phyloP scores from a whole-genome alignment of 2,797 vertebrate genomes.

The Lacerta viridis region DNA sequence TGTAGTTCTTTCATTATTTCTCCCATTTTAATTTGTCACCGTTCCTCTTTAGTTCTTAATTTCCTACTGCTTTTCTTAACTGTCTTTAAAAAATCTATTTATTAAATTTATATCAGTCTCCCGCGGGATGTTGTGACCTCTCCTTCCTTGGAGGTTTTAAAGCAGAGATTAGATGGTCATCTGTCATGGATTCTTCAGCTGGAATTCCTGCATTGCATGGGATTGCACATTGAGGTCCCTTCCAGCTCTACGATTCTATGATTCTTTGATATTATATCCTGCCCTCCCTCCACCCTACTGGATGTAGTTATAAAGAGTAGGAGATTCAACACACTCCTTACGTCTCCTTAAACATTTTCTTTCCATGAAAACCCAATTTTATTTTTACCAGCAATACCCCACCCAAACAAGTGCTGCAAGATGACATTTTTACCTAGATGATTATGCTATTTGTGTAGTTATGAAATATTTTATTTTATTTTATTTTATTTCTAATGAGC shows the following conservation, averaged over 20 bases:
- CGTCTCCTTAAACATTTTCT: background rate
- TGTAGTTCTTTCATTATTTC: background rate
- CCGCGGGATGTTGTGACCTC: no score
- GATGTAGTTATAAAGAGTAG: background rate
- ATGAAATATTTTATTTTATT: no score
- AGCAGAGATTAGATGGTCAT: no score
- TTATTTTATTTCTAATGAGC: no score
- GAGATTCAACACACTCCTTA: background rate
- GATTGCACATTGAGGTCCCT: no score
- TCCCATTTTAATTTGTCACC: background rate
- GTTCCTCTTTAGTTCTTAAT: background rate
- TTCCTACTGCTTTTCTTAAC: background rate
- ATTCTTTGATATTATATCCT: background rate
- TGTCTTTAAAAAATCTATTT: no score
- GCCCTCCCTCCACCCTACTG: background rate
- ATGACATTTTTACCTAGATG: background rate
- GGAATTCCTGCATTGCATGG: no score
- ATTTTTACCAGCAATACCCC: background rate
- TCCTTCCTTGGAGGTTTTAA: no score
- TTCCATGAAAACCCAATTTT: background rate
- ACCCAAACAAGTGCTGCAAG: background rate
- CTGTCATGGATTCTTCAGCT: no score
- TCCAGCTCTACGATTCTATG: no score
- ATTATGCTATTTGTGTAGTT: rapidly evolving
- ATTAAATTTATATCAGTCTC: background rate